Evolutionary conservation across 2,113 vertebrate species (phyloP).

Genomic region (Turdus rufiventris): DNA sequence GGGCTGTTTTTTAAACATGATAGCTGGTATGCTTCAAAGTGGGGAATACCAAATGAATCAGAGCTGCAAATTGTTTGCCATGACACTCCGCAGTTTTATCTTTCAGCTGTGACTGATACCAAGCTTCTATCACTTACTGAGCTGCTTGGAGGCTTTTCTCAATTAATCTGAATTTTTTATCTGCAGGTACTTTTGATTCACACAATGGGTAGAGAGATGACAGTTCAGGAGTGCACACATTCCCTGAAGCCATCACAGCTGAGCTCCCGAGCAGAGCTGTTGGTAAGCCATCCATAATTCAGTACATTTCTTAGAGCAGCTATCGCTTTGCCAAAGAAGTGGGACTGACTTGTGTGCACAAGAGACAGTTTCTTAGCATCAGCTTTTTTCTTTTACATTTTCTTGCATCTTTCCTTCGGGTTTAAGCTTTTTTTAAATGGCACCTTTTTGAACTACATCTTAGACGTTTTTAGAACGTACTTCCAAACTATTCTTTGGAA

Average conservation of each 20-base stretch:
- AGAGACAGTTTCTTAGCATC: not conserved
- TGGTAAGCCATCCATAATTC: not conserved
- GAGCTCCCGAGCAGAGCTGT: not conserved
- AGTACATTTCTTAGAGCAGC: not conserved
- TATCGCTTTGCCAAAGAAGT: not conserved
- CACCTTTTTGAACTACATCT: not conserved
- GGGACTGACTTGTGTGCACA: accelerated
- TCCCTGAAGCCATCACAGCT: not conserved
- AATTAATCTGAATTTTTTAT: constrained; percentile 16
- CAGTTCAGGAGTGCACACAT: not conserved
- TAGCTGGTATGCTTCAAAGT: not conserved
- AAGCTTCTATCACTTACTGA: not conserved
- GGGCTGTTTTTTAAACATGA: not conserved
- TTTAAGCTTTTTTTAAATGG: not conserved
- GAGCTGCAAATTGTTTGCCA: not conserved
- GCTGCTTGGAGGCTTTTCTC: not conserved
- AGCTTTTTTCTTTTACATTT: not conserved
- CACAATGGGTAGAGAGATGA: not conserved
- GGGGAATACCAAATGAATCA: not conserved
- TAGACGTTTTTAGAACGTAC: not conserved
- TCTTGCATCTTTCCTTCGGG: not conserved
- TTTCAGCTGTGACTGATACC: not conserved
- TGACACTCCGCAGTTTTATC: not conserved
- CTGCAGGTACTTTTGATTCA: constrained; percentile 6
- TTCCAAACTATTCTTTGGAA: constrained; percentile 3